Evolutionary conservation across 1,140 invertebrate genomes (phyloP).

Genomic region (Zaprionus taronus): DNA sequence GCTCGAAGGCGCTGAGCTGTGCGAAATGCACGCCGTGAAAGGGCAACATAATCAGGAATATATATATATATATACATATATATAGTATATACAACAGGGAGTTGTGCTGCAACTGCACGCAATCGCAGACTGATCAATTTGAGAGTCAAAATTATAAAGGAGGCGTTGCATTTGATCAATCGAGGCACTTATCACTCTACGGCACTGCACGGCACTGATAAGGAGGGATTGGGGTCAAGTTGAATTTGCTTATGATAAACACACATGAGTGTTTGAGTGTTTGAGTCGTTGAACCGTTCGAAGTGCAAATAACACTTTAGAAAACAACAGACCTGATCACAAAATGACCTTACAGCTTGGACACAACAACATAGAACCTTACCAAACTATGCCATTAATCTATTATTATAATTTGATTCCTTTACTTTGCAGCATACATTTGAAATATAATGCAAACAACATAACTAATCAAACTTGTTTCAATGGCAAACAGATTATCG

Average conservation of each 20-base stretch:
- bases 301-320: neutral
- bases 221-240: conserved; percentile 69
- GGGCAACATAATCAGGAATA: conserved; percentile 58
- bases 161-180: conserved; percentile 30
- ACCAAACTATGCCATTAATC: no score
- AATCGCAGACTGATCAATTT: conserved; percentile 15
- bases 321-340: neutral
- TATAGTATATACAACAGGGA: neutral
- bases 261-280: conserved; percentile 9
- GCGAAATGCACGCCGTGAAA: conserved; percentile 72
- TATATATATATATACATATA: neutral
- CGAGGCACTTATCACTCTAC: conserved; percentile 4
- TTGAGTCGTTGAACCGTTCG: conserved; percentile 21
- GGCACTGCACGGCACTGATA: conserved; percentile 50
- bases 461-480: no score
- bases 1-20: conserved; percentile 59
- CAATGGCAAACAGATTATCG: no score
- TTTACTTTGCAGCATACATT: no score
- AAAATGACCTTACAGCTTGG: no score
- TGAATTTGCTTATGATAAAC: conserved; percentile 44
- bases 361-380: no score
- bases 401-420: no score
- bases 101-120: neutral
- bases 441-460: no score
- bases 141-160: conserved; percentile 16